phyloP scores from a whole-genome alignment of 2,113 vertebrate species.

The Tetraodon nigroviridis region DNA sequence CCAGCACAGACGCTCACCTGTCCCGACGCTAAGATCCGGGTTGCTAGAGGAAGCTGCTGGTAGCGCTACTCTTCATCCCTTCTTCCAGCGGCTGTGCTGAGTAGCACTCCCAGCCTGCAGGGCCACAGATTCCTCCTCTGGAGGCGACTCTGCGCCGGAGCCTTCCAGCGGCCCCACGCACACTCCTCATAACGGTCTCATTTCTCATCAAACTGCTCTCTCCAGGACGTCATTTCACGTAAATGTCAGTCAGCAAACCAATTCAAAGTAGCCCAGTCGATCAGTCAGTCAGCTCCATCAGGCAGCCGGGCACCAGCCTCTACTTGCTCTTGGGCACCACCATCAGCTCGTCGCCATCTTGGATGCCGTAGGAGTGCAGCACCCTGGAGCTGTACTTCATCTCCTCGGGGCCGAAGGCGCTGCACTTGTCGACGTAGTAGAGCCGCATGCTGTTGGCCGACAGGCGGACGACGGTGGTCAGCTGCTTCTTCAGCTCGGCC shows the following conservation, averaged over 20 bases:
- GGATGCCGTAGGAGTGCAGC: conserved; percentile 92
- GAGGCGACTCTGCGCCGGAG: conserved; percentile 19
- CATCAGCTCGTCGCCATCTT: conserved; percentile 90
- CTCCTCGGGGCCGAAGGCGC: conserved; percentile 90
- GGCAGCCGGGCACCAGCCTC: conserved; percentile 6
- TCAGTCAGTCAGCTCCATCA: conserved; percentile 9
- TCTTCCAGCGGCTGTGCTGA: conserved; percentile 11
- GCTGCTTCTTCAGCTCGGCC: conserved; percentile 89
- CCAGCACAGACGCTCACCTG: conserved; percentile 18
- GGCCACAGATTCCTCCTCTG: conserved; percentile 6
- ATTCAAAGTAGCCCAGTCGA: conserved; percentile 26
- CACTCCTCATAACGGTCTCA: conserved; percentile 1
- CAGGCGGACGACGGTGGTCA: conserved; percentile 85
- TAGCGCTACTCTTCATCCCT: conserved; percentile 10
- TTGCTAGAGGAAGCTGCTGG: conserved; percentile 29
- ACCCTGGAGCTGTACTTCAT: conserved; percentile 89
- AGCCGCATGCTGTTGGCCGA: conserved; percentile 90
- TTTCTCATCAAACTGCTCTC: too few relatives aligned
- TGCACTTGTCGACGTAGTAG: conserved; percentile 87
- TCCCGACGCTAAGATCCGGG: conserved; percentile 27
- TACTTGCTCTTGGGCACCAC: conserved; percentile 93
- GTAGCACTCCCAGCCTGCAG: conserved; percentile 12
- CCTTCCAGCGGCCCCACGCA: conserved; percentile 19
- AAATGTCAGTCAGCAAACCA: conserved; percentile 28
- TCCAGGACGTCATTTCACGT: conserved; percentile 14